These are phyloP conservation scores for Halichoerus grypus DNA, from an alignment of 2,113 vertebrate species.

Conservation along the genomic window DNA sequence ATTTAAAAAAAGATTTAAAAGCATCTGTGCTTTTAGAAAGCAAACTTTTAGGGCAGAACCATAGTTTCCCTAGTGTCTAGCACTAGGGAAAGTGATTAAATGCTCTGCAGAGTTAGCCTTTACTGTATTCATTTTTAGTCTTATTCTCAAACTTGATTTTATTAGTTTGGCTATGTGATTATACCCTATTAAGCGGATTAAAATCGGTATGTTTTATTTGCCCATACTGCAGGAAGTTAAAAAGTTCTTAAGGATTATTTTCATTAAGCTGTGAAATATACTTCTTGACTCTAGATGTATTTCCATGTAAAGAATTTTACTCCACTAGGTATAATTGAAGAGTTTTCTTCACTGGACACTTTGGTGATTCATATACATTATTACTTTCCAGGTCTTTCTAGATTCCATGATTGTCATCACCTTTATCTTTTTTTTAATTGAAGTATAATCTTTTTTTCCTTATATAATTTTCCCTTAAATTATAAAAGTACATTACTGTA, in stretches of 20 bases:
- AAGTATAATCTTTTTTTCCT: neutral
- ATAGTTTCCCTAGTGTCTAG: neutral
- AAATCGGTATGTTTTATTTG: neutral
- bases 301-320: neutral
- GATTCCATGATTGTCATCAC: neutral
- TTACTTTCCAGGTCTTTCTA: neutral
- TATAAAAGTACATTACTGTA: neutral
- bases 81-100: neutral
- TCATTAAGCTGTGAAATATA: neutral
- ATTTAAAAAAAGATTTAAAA: neutral
- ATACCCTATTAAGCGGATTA: neutral
- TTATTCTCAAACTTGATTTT: neutral
- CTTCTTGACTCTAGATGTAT: neutral
- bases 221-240: neutral
- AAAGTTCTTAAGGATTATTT: constrained; percentile 24
- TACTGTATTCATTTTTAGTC: neutral
- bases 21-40: neutral
- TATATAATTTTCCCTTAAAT: neutral
- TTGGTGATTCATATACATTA: neutral
- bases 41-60: neutral
- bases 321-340: neutral
- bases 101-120: neutral
- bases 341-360: neutral
- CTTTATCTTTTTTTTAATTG: neutral
- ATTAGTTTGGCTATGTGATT: neutral